Percentiles rank a stretch among this genome's conserved stretches.
These are phyloP conservation scores for Thermophis baileyi DNA, from an alignment of 2,113 vertebrate genomes.

Conservation along the genomic window DNA sequence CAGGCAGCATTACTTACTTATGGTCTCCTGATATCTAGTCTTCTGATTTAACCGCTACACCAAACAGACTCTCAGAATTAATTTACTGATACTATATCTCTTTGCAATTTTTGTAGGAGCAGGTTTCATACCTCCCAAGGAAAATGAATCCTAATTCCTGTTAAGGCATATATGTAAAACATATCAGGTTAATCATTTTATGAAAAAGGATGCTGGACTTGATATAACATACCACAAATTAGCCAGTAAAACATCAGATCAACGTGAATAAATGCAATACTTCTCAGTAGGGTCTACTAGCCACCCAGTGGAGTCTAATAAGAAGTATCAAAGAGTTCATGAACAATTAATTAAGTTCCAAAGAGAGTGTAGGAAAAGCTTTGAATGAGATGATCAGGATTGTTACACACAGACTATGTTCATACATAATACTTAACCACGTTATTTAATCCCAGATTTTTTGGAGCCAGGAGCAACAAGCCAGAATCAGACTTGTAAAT, in stretches of 20 bases:
- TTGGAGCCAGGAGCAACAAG: background rate
- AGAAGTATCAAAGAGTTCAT: background rate
- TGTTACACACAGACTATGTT: background rate
- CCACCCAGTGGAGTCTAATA: background rate
- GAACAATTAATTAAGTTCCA: background rate
- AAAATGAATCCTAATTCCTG: background rate
- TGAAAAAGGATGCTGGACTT: background rate
- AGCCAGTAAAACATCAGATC: background rate
- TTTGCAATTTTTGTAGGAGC: background rate
- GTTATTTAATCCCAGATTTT: background rate
- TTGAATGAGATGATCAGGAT: background rate
- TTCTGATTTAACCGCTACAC: background rate
- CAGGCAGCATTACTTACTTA: background rate
- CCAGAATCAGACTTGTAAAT: background rate
- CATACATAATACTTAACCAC: background rate
- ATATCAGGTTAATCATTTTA: background rate
- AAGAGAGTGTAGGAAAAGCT: background rate
- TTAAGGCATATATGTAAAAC: background rate
- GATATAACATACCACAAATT: background rate
- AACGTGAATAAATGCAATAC: background rate
- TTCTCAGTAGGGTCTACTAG: background rate
- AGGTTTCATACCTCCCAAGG: background rate
- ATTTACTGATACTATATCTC: background rate
- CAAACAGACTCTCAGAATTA: background rate
- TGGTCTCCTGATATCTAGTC: background rate